Conservation (phyloP, 2,797 vertebrate genomes). For the Huso huso region DNA sequence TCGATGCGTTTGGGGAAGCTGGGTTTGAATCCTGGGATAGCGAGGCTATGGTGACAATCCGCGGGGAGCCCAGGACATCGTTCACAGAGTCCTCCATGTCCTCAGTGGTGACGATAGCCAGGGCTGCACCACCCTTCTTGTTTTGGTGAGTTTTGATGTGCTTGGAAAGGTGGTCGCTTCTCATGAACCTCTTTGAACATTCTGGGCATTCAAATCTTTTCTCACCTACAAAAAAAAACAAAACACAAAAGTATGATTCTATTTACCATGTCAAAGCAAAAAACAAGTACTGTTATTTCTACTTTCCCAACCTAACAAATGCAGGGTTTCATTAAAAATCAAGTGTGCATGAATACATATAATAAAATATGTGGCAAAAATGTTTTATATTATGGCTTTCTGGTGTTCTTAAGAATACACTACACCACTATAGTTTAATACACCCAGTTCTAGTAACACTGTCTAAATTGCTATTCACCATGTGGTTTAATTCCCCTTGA, state of each 20-base stretch:
- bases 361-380: no score
- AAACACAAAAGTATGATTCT: background rate
- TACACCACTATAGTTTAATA: no score
- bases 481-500: no score
- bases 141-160: conserved; percentile 99
- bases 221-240: conserved; percentile 71
- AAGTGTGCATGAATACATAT: no score
- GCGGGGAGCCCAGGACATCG: conserved; percentile 81
- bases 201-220: conserved; percentile 97
- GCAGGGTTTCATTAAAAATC: no score
- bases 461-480: no score
- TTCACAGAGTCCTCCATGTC: conserved; percentile 90
- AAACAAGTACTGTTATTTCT: no score
- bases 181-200: conserved; percentile 97
- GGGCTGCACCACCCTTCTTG: conserved; percentile 87
- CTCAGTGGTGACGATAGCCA: conserved; percentile 94
- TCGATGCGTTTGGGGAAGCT: conserved; percentile 85
- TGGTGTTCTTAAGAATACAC: no score
- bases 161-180: conserved; percentile 97
- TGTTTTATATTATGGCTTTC: no score
- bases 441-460: no score
- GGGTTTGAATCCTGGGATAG: conserved; percentile 91
- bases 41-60: conserved; percentile 88
- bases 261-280: no score
- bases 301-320: no score